Base-by-base conservation (phyloP, 2,797 vertebrate genomes). In the Crypturellus tataupa region DNA sequence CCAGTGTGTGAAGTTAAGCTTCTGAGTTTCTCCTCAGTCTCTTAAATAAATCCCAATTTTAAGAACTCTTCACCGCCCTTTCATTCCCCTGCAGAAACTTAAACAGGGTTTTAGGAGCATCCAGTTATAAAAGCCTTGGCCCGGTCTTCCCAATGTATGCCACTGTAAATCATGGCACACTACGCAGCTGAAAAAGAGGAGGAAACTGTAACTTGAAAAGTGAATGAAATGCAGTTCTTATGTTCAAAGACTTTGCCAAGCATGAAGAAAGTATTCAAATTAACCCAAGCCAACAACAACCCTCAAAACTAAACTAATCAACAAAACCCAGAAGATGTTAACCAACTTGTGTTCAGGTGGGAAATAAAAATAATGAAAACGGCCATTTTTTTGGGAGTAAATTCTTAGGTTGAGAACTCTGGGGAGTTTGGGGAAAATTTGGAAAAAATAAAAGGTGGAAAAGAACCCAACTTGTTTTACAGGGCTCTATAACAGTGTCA, bases 141-240 rank as follows among this genome's bases (percentile, higher is more conserved):
- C 85, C 12, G 42, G 37, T 76, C 93, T 86, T 93, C 70, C 73
- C 77, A 76, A 80, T 84, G 67, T 84, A 71, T 60, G 31, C 53
- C 56, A 68, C 89, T 77, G 62, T 94, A 94, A 94, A 91, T 95
- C 87, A 91, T 59, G 90, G 60, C 56, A 59, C 19, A 46, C 44
- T 77, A 88, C 67, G 18, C 33, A 71, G 68, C 58, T 84, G 53
- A 79, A 94, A 89, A 90, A 9, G 29, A 70, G 60, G 92, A 91
- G 89, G 94, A 97, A 96, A 93, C 90, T 56, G 29, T 77, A 96
- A 77, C 93, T 96, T 97, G 97, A 86, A 97, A 96, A 94, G 62
- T 53, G 88, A 97, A 93, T 12, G 51, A 87, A 62, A 95, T 73
- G 33, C 60, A 62, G 33, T 70, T 93, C 77, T 94, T 75, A 65